Conservation (phyloP, 2,113 vertebrate genomes). For the Mustelus asterias region DNA sequence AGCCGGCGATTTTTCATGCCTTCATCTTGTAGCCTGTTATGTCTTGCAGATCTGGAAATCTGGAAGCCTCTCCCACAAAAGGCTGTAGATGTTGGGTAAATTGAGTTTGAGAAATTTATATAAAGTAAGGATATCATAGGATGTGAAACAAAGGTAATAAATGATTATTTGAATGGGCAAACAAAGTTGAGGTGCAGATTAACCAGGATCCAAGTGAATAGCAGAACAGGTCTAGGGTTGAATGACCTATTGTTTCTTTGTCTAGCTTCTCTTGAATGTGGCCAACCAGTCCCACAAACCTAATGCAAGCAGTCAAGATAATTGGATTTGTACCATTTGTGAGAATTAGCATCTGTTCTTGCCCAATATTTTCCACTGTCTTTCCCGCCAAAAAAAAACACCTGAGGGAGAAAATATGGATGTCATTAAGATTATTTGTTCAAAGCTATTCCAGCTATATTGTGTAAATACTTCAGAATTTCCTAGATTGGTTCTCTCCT, state of each 20-base stretch:
- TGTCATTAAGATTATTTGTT: background rate
- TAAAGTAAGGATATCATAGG: background rate
- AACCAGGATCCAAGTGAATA: background rate
- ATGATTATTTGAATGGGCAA: background rate
- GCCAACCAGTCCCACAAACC: background rate
- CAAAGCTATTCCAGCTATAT: background rate
- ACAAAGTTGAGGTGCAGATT: background rate
- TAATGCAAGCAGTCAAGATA: background rate
- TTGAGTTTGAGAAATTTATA: background rate
- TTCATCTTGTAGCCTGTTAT: too few relatives aligned
- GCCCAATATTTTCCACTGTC: background rate
- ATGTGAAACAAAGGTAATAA: background rate
- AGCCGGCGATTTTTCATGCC: too few relatives aligned
- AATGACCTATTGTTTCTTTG: background rate
- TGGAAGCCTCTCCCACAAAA: background rate
- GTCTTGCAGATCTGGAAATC: background rate
- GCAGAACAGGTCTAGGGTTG: background rate
- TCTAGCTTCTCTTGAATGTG: background rate
- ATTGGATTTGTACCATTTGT: background rate
- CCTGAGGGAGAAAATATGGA: background rate
- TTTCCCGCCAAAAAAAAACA: background rate
- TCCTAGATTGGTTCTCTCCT: background rate
- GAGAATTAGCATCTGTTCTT: background rate
- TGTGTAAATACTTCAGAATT: background rate
- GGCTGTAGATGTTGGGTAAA: background rate